Evolutionary conservation across 2,113 vertebrate genomes (phyloP).

Genomic region (Trichechus manatus): DNA sequence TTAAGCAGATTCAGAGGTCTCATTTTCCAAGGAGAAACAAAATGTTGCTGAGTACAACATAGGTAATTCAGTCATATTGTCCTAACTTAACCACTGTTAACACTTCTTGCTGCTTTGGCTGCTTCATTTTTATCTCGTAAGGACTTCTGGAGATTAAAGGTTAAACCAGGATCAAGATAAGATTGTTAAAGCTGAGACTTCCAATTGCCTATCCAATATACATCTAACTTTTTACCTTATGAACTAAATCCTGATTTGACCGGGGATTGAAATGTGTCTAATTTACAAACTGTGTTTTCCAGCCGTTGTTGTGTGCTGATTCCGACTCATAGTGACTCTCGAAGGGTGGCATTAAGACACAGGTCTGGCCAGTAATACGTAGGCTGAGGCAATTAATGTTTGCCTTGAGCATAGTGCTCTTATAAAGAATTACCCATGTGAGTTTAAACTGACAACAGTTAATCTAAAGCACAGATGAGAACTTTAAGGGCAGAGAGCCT

Average conservation of each 20-base stretch:
- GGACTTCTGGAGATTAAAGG: not conserved
- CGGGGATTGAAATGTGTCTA: not conserved
- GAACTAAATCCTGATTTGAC: not conserved
- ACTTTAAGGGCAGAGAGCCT: no score
- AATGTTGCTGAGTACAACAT: not conserved
- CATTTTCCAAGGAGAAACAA: constrained; percentile 14
- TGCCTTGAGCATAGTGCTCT: no score
- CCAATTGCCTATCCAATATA: not conserved
- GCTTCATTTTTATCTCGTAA: not conserved
- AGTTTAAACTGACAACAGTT: no score
- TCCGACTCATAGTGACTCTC: no score
- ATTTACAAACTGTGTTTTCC: not conserved
- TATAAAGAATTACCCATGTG: no score
- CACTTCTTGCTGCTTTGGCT: not conserved
- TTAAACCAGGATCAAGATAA: constrained; percentile 24
- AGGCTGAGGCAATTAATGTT: not conserved
- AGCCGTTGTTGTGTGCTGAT: not conserved
- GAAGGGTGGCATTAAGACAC: not conserved
- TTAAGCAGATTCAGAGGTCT: not conserved
- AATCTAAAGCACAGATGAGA: no score
- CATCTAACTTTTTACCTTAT: not conserved
- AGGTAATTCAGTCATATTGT: not conserved
- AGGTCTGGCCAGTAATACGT: not conserved
- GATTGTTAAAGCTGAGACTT: not conserved
- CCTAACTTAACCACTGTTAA: not conserved